Evolutionary conservation across 30 jellyfish, hydroid and myxozoan species (phyloP).

Genomic region (Sanderia malayensis): DNA sequence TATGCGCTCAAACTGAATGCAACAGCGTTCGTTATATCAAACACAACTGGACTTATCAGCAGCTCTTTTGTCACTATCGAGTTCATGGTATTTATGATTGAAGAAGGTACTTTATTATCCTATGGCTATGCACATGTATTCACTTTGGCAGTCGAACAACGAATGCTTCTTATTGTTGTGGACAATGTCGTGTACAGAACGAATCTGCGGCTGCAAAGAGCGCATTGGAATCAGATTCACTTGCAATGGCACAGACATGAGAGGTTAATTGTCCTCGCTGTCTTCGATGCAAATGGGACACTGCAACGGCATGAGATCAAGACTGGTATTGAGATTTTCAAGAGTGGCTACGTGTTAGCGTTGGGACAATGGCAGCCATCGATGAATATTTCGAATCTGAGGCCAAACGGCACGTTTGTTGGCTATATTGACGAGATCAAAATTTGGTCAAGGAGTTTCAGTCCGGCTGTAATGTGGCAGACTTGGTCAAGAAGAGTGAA

Average conservation of each 20-base stretch:
- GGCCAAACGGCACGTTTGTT: slow-evolving; percentile 35
- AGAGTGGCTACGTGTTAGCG: slow-evolving; percentile 9
- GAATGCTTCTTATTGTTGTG: slow-evolving; percentile 4
- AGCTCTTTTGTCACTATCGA: slow-evolving; percentile 33
- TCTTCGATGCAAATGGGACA: slow-evolving; percentile 31
- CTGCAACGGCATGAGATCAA: slow-evolving; percentile 24
- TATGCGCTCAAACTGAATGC: slow-evolving; percentile 31
- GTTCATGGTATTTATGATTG: slow-evolving; percentile 20
- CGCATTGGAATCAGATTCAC: slow-evolving; percentile 33
- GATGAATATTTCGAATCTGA: slow-evolving; percentile 33
- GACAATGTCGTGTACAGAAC: slow-evolving; percentile 18
- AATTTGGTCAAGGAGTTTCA: slow-evolving; percentile 57
- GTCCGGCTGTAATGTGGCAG: slow-evolving; percentile 62
- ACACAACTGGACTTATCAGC: slow-evolving; percentile 8
- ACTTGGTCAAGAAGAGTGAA: slow-evolving; percentile 39
- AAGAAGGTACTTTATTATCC: slow-evolving; percentile 43
- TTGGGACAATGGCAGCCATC: slow-evolving; percentile 71
- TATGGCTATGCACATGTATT: slow-evolving; percentile 35
- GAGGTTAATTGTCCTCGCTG: slow-evolving; percentile 16
- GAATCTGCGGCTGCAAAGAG: slow-evolving; percentile 10
- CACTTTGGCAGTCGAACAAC: slow-evolving; percentile 23
- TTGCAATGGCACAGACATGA: slow-evolving; percentile 43
- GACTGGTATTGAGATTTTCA: slow-evolving; percentile 12
- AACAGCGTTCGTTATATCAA: slow-evolving; percentile 24
- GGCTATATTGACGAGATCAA: slow-evolving; percentile 49